Base-by-base conservation (phyloP, 2,797 vertebrate species). In the Silurus aristotelis region DNA sequence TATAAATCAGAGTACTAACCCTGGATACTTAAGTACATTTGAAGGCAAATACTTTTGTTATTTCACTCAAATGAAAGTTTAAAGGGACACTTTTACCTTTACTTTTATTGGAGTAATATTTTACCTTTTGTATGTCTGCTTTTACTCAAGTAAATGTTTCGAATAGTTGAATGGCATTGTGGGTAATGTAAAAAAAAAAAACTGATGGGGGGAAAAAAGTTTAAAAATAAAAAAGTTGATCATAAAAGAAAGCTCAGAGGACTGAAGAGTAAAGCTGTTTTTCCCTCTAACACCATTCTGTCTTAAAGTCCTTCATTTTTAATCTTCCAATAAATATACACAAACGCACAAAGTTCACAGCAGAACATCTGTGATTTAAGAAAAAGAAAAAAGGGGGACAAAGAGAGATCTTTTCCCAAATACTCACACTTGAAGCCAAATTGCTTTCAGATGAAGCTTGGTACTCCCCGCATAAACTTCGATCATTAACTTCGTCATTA, bases 251-350 rank as follows among this genome's bases (percentile, higher is more conserved):
- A 52, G 52, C 5, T 48, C 10, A 1, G 20, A 72, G 12, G 9
- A 10, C 20, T n/a, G 46, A 55, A 55, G 72, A 15, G 6, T 70
- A 15, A 71, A 71, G 6, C 38, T 5, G 4, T 25, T 25, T 90
- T 90, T 90, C 90, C 92, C 91, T 89, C 12, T 15, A 15, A 71
- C 2, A 48, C 10, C 22, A 15, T 25, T 7, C 22, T 55, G n/a
- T 73, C 48, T 73, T 60, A 20, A 7, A 12, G 52, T 25, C n/a
- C 71, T 52, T 20, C 68, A 13, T 46, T 20, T 52, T n/a, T 1
- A 52, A 15, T 73, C n/a, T 25, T 20, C 3, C 17, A 5, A 20
- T 70, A 68, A 68, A 31, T 38, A 43, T 19, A 56, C 8, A 77
- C 56, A 31, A 9, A 20, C 6, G 19, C 22, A n/a, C 25, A 64